Evolutionary conservation across 2,797 vertebrate species (phyloP).

Genomic region (Microctenopoma steveboyesi): DNA sequence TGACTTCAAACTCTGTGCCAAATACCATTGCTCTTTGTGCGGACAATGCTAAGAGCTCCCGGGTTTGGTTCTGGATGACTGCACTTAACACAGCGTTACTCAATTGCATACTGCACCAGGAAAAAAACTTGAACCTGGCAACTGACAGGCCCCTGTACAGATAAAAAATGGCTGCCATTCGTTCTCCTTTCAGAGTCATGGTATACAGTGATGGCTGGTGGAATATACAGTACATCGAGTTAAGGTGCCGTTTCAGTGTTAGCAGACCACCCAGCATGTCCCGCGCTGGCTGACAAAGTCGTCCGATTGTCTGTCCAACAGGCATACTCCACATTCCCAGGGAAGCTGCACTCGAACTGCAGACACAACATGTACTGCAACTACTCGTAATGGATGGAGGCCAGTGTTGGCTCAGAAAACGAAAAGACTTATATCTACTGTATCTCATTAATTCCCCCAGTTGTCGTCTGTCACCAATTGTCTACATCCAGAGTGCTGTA

Average conservation of each 20-base stretch:
- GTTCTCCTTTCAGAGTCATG: conserved; percentile 17
- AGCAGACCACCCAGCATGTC: conserved; percentile 75
- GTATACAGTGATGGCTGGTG: conserved; percentile 50
- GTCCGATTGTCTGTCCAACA: conserved; percentile 77
- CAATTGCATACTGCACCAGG: conserved; percentile 59
- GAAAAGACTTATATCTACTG: conserved; percentile 23
- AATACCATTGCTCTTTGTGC: conserved; percentile 67
- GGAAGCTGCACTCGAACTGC: conserved; percentile 37
- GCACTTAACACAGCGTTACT: conserved; percentile 68
- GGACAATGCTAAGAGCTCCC: conserved; percentile 59
- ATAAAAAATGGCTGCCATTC: conserved; percentile 52
- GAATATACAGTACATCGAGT: conserved; percentile 49
- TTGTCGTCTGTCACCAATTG: conserved; percentile 54
- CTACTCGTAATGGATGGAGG: conserved; percentile 39
- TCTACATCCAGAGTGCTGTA: conserved; percentile 44
- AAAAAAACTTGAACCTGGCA: conserved; percentile 69
- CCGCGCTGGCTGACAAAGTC: conserved; percentile 59
- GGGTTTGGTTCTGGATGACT: conserved; percentile 72
- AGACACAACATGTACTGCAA: conserved; percentile 42
- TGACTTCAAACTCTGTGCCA: conserved; percentile 76
- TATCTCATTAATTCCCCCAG: conserved; percentile 48
- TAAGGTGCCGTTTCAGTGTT: conserved; percentile 54
- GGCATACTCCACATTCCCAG: conserved; percentile 72
- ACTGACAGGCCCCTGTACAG: conserved; percentile 48
- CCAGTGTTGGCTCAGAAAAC: conserved; percentile 23